phyloP scores from a whole-genome alignment of 2,113 vertebrate species.

The Mobula birostris region DNA sequence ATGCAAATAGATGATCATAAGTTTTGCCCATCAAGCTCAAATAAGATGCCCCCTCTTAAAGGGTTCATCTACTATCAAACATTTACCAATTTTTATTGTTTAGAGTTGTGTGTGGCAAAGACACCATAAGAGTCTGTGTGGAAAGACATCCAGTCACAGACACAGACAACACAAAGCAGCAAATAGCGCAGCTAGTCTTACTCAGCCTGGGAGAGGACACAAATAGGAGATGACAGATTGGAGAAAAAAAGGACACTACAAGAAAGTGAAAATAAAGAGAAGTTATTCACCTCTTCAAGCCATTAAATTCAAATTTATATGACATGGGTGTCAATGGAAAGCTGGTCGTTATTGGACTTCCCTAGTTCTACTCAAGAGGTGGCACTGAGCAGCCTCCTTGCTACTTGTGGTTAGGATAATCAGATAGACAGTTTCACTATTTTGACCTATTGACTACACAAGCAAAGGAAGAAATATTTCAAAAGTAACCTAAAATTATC shows the following conservation, averaged over 20 bases:
- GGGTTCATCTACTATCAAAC: neutral
- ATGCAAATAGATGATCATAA: neutral
- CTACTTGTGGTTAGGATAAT: too few species aligned
- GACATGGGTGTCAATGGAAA: too few species aligned
- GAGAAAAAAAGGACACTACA: neutral
- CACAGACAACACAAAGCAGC: neutral
- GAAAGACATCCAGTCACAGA: neutral
- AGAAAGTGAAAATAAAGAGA: neutral
- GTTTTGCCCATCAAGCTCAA: neutral
- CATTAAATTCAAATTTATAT: too few species aligned
- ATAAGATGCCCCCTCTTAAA: neutral
- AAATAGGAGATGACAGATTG: neutral
- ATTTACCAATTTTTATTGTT: neutral
- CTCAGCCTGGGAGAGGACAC: neutral
- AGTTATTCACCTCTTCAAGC: too few species aligned
- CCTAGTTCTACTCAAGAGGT: too few species aligned
- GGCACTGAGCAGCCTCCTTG: too few species aligned
- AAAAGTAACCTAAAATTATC: neutral
- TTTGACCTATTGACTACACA: too few species aligned
- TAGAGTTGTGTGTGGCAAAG: neutral
- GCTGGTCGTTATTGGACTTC: too few species aligned
- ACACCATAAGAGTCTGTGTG: neutral
- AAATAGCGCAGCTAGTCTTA: neutral
- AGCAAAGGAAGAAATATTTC: neutral
- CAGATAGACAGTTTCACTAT: too few species aligned